phyloP scores from a whole-genome alignment of 2,113 vertebrate genomes.

The Oryzias woworae region DNA sequence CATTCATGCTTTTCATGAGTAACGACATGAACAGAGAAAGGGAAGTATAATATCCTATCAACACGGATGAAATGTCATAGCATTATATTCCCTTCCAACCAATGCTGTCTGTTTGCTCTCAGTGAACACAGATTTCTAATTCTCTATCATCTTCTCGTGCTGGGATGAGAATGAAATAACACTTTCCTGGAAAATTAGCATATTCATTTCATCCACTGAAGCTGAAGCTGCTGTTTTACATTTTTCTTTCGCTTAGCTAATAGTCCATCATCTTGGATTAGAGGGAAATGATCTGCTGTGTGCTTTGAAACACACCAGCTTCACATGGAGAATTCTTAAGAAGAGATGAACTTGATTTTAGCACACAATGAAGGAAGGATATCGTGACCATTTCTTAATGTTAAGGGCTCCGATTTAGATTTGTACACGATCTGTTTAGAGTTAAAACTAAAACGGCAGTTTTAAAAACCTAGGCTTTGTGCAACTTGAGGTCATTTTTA shows the following conservation, averaged over 20 bases:
- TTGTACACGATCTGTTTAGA: conserved; percentile 6
- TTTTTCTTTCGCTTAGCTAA: conserved; percentile 47
- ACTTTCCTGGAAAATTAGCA: conserved; percentile 34
- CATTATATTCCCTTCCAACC: conserved; percentile 7
- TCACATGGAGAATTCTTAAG: conserved; percentile 7
- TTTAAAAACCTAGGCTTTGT: not conserved
- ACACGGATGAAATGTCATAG: too few species aligned
- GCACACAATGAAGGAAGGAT: not conserved
- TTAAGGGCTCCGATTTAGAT: not conserved
- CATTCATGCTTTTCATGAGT: not conserved
- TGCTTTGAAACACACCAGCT: conserved; percentile 12
- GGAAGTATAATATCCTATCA: too few species aligned
- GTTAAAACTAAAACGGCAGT: too few species aligned
- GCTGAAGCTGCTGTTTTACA: conserved; percentile 44
- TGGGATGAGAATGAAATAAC: conserved; percentile 17
- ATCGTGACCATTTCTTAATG: conserved; percentile 2
- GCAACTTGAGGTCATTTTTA: conserved; percentile 9
- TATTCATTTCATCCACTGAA: conserved; percentile 44
- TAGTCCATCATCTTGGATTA: conserved; percentile 59
- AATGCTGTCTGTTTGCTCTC: conserved; percentile 9
- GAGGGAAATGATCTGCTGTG: conserved; percentile 40
- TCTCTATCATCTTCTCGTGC: conserved; percentile 6
- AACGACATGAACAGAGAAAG: too few species aligned
- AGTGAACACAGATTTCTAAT: conserved; percentile 10
- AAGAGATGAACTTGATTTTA: conserved; percentile 8